phyloP scores from a whole-genome alignment of 2,888 invertebrate genomes.

The Drosophila atripex region DNA sequence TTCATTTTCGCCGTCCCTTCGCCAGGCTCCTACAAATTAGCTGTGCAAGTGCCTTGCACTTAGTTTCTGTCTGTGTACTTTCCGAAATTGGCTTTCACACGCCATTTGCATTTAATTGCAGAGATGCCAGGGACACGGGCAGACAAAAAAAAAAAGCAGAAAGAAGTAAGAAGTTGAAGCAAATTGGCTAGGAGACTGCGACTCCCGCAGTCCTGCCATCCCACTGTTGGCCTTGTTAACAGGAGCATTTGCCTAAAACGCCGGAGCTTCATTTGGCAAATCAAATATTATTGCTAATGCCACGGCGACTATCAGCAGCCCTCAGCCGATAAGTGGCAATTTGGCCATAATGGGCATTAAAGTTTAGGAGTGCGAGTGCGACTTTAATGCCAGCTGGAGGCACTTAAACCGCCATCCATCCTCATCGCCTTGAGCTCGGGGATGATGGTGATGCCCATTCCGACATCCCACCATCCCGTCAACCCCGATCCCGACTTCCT shows the following conservation, averaged over 20 bases:
- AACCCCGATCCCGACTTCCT: no score
- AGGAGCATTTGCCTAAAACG: conserved; percentile 66
- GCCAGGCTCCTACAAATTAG: conserved; percentile 60
- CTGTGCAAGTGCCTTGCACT: conserved; percentile 71
- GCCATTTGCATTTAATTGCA: conserved; percentile 80
- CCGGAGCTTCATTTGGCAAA: conserved; percentile 54
- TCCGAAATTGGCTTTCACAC: conserved; percentile 78
- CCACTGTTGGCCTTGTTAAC: conserved; percentile 63
- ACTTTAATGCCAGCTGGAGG: conserved; percentile 34
- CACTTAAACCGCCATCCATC: conserved; percentile 34
- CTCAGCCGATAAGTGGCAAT: conserved; percentile 58
- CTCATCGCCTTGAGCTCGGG: conserved; percentile 18
- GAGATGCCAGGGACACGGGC: conserved; percentile 2
- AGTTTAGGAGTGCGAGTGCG: conserved; percentile 9
- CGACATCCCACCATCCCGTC: no score
- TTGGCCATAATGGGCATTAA: conserved; percentile 50
- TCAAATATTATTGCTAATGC: conserved; percentile 68
- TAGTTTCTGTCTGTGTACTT: conserved; percentile 69
- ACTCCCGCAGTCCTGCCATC: neutral
- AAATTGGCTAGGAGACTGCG: neutral
- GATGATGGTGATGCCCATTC: neutral
- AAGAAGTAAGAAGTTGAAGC: neutral
- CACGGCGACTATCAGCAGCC: conserved; percentile 35
- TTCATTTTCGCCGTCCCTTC: neutral
- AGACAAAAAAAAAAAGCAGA: neutral